Base-by-base conservation (phyloP, 1,140 invertebrate species). In the Pseudomyrmex sp. region DNA sequence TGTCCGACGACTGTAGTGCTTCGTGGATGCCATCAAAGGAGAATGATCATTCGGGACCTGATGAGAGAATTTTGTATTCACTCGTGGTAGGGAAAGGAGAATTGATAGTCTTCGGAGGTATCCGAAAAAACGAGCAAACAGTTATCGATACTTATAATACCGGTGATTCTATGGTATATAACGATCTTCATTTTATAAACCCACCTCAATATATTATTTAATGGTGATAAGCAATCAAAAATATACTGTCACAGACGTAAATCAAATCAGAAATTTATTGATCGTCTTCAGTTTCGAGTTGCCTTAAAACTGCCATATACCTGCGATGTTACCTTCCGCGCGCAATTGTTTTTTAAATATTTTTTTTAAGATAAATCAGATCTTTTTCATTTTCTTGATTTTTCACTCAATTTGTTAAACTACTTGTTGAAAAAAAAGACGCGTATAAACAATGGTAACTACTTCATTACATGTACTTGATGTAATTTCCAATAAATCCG, bases 41-140 rank as follows among this genome's bases (percentile, higher is more conserved):
- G 83, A 94, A 95, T 63, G 95, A 95, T 56, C 95, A 96, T 76
- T 93, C 95, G 52, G 97, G 97, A 23, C 98, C 98, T 2, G 97
- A 98, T 91, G 97, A 99, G 92, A 96, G 98, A 72, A 97, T 99
- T 82, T 95, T 99, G 74, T 99, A 99, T 92, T 97, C 98, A 13
- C 94, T 99, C 63, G 96, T 99, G 2, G 95, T 97, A 70, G 98
- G 98, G 62, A 97, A 98, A 90, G 97, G 97, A 20, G 98, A 99
- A 95, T 93, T 99, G 15, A 97, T 99, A 65, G 97, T 99, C 94
- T 99, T 99, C 95, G 98, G 98, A 15, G 98, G 98, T 72, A 97
- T 99, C 77, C 96, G 97, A 87, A 98, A 97, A 92, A 97, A 98
- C 87, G 92, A 89, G 88, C 90, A 91, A 44, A 93, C 88, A 72